Conservation (phyloP, 2,888 invertebrate genomes). For the Copidosoma aretas region DNA sequence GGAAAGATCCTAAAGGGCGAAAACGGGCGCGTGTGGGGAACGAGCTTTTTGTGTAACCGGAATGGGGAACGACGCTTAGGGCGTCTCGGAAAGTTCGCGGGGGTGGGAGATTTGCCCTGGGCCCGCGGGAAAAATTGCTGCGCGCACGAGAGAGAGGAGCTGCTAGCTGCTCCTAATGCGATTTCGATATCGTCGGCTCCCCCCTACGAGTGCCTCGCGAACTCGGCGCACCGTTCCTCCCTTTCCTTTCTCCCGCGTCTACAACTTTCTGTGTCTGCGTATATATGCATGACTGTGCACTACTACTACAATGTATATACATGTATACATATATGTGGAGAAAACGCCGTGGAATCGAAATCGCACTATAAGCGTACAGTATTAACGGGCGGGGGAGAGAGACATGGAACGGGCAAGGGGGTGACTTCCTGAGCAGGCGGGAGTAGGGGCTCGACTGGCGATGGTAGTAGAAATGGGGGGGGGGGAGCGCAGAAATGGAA, state of each 20-base stretch:
- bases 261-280: slow-evolving; percentile 29
- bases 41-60: slow-evolving; percentile 33
- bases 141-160: slow-evolving; percentile 5
- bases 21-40: slow-evolving; percentile 14
- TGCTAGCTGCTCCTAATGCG: slow-evolving; percentile 51
- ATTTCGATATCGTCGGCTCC: slow-evolving; percentile 55
- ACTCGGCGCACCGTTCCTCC: slow-evolving; percentile 33
- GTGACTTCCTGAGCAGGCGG: slow-evolving; percentile 42
- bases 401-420: slow-evolving; percentile 11
- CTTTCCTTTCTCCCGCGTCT: slow-evolving; percentile 30
- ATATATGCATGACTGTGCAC: too few species aligned
- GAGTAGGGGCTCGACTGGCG: slow-evolving; percentile 30
- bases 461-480: slow-evolving; percentile 20
- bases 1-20: background rate
- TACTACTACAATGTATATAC: too few species aligned
- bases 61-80: slow-evolving; percentile 10
- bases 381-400: slow-evolving; percentile 2
- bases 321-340: too few species aligned
- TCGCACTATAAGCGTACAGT: slow-evolving; percentile 12
- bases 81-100: background rate
- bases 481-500: slow-evolving; percentile 38
- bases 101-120: background rate
- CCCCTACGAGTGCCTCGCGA: slow-evolving; percentile 41
- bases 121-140: slow-evolving; percentile 13
- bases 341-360: slow-evolving; percentile 27